phyloP scores from a whole-genome alignment of 1,140 invertebrate genomes.

The Hyles euphorbiae region DNA sequence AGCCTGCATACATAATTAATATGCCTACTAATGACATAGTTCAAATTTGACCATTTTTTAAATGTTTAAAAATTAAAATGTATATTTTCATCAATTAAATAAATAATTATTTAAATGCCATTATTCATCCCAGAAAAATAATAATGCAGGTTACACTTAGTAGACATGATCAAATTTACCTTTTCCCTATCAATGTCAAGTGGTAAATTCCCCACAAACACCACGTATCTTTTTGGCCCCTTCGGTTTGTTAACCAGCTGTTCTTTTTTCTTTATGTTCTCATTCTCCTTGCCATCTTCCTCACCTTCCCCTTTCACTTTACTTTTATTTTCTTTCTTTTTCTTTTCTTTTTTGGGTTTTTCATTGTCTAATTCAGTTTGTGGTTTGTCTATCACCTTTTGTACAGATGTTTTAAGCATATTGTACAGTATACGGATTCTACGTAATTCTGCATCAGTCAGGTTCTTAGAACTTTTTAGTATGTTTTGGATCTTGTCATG shows the following conservation, averaged over 20 bases:
- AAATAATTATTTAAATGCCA: no score
- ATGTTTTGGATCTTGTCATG: slow-evolving; percentile 44
- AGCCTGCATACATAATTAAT: no score
- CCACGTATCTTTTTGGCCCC: slow-evolving; percentile 64
- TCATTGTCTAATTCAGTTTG: slow-evolving; percentile 21
- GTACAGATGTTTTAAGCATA: slow-evolving; percentile 35
- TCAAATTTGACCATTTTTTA: no score
- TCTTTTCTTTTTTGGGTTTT: slow-evolving; percentile 11
- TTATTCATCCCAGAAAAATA: no score
- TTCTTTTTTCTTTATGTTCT: slow-evolving; percentile 17
- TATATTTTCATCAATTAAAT: no score
- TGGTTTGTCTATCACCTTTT: no score
- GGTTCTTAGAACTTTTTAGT: slow-evolving; percentile 27
- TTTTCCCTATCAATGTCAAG: slow-evolving; percentile 46
- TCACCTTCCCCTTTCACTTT: slow-evolving; percentile 17
- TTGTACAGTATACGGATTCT: slow-evolving; percentile 60
- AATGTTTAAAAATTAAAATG: no score
- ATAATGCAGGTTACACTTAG: background rate
- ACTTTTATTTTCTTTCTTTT: slow-evolving; percentile 13
- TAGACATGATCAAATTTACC: slow-evolving; percentile 28
- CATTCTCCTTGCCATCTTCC: slow-evolving; percentile 7
- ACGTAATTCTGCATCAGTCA: slow-evolving; percentile 46
- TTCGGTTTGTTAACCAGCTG: slow-evolving; percentile 33
- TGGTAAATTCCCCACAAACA: slow-evolving; percentile 62
- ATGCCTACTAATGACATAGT: no score